A percentile compares a stretch with the other conserved stretches of the same genome.
Evolutionary conservation across 2,888 invertebrate genomes (phyloP).

Genomic region (Pristionchus japonicus): DNA sequence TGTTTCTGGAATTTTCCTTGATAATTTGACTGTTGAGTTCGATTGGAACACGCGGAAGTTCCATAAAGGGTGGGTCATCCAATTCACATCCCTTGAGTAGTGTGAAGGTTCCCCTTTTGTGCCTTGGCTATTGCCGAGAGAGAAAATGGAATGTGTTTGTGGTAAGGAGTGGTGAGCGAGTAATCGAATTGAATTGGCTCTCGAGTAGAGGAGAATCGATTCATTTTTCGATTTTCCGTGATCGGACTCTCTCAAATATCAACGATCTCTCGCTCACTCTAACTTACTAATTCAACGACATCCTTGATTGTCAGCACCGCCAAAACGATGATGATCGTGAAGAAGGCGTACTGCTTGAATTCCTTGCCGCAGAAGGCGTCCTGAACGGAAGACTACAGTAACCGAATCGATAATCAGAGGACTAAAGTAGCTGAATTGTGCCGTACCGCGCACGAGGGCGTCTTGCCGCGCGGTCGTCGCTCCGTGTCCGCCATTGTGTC

Average conservation of each 20-base stretch:
- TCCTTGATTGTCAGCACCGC: constrained; percentile 73
- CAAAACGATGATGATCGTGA: constrained; percentile 70
- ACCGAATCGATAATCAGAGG: neutral
- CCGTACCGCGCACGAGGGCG: constrained; percentile 33
- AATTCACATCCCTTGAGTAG: neutral
- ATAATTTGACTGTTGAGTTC: neutral
- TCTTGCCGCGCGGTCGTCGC: neutral
- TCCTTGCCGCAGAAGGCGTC: constrained; percentile 38
- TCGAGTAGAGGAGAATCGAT: neutral
- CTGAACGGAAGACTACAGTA: constrained; percentile 31
- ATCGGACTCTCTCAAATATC: no score
- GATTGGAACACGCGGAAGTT: neutral
- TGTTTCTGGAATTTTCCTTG: no score
- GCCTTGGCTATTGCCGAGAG: neutral
- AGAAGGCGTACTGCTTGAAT: constrained; percentile 66
- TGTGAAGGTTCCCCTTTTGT: neutral
- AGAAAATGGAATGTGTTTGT: neutral
- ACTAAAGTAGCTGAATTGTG: neutral
- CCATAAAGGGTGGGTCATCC: neutral
- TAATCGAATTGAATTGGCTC: neutral
- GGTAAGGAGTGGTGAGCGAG: neutral
- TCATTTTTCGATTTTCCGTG: neutral
- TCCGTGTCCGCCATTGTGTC: neutral
- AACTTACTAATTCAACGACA: constrained; percentile 67
- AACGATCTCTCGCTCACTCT: neutral